Evolutionary conservation across 1,140 invertebrate species (phyloP).

Genomic region (Papilio machaon): DNA sequence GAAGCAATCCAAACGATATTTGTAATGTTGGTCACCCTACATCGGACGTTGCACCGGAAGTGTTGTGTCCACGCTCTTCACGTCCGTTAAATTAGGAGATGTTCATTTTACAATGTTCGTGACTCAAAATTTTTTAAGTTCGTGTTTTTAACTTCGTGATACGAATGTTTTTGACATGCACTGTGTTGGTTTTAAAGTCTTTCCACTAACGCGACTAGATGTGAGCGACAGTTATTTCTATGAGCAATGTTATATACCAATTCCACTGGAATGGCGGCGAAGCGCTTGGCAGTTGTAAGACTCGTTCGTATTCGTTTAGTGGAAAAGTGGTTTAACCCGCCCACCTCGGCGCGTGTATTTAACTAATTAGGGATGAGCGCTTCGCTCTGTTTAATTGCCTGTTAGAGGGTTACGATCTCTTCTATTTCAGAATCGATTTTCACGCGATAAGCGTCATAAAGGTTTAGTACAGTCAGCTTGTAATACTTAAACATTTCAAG

Average conservation of each 20-base stretch:
- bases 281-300: neutral
- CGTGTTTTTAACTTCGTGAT: slow-evolving; percentile 31
- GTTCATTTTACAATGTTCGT: slow-evolving; percentile 35
- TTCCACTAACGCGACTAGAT: neutral
- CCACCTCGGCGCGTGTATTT: slow-evolving; percentile 16
- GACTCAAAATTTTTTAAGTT: slow-evolving; percentile 6
- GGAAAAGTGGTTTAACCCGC: neutral
- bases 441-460: neutral
- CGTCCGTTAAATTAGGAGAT: slow-evolving; percentile 33
- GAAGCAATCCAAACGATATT: neutral
- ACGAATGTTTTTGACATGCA: slow-evolving; percentile 5
- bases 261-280: neutral
- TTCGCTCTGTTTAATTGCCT: slow-evolving; percentile 25
- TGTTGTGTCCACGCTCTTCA: slow-evolving; percentile 33
- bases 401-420: slow-evolving; percentile 19
- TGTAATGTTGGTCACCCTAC: slow-evolving; percentile 10
- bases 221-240: neutral
- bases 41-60: slow-evolving; percentile 30
- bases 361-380: slow-evolving; percentile 25
- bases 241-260: neutral
- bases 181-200: neutral
- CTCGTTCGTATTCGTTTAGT: neutral
- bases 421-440: slow-evolving; percentile 29
- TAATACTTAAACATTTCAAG: neutral
- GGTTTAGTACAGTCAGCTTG: neutral